phyloP scores from a whole-genome alignment of 2,113 vertebrate genomes.

The Perca flavescens region DNA sequence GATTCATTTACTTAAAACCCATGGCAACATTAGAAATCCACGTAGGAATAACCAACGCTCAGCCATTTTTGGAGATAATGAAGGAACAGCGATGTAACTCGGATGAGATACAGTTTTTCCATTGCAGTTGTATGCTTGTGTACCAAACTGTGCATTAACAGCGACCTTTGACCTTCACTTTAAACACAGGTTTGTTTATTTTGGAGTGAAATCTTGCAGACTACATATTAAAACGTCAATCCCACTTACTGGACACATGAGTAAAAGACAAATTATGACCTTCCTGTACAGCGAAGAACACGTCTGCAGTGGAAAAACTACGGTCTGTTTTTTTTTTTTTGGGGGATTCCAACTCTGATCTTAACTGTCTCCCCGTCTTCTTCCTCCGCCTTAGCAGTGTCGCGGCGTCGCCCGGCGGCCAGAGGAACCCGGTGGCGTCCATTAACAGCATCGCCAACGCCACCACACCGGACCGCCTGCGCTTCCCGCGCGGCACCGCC shows the following conservation, averaged over 20 bases:
- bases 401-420: slow-evolving; percentile 87
- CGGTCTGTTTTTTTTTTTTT: background rate
- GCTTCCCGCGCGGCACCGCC: slow-evolving; percentile 94
- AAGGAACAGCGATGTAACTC: background rate
- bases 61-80: background rate
- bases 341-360: background rate
- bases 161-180: background rate
- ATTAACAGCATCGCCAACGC: slow-evolving; percentile 95
- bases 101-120: slow-evolving; percentile 29
- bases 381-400: slow-evolving; percentile 74
- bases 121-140: background rate
- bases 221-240: background rate
- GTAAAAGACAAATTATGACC: background rate
- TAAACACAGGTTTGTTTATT: background rate
- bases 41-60: slow-evolving; percentile 34
- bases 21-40: slow-evolving; percentile 2
- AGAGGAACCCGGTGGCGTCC: slow-evolving; percentile 93
- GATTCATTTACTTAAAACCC: slow-evolving; percentile 20
- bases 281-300: background rate
- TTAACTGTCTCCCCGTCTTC: background rate
- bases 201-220: background rate
- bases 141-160: background rate
- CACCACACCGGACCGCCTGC: slow-evolving; percentile 92
- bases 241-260: too few species aligned
- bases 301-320: slow-evolving; percentile 30